These are phyloP conservation scores for Cephalotes varians DNA, from an alignment of 2,888 invertebrate genomes.

Conservation along the genomic window DNA sequence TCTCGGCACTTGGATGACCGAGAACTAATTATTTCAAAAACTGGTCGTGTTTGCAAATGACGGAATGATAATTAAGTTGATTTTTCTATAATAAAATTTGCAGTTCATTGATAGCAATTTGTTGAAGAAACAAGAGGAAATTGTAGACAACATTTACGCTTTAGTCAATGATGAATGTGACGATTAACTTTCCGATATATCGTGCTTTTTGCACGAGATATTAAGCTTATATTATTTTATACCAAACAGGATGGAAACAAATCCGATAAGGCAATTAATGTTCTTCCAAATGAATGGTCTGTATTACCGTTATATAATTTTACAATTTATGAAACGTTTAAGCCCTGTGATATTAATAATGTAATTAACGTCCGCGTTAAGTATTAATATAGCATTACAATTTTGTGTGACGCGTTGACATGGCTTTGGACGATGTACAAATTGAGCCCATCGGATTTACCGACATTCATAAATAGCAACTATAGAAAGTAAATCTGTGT, in stretches of 20 bases:
- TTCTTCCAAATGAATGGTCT: slow-evolving; percentile 48
- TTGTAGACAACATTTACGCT: background rate
- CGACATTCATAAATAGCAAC: slow-evolving; percentile 12
- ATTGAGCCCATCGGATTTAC: slow-evolving; percentile 33
- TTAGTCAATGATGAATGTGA: slow-evolving; percentile 10
- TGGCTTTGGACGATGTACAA: slow-evolving; percentile 45
- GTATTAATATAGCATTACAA: slow-evolving; percentile 45
- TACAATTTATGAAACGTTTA: slow-evolving; percentile 52
- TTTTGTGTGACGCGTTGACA: slow-evolving; percentile 46
- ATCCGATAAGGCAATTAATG: slow-evolving; percentile 56
- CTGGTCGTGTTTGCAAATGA: background rate
- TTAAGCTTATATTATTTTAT: slow-evolving; percentile 51
- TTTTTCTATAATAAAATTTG: background rate
- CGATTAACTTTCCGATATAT: slow-evolving; percentile 37
- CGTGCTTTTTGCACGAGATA: slow-evolving; percentile 28
- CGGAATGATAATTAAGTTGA: background rate
- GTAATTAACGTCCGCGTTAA: slow-evolving; percentile 50
- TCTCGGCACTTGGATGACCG: background rate
- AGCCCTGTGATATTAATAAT: slow-evolving; percentile 48
- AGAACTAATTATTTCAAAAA: background rate
- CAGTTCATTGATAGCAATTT: background rate
- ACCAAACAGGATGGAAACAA: slow-evolving; percentile 45
- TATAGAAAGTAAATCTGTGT: background rate
- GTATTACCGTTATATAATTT: slow-evolving; percentile 50
- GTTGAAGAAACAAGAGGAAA: slow-evolving; percentile 15